Evolutionary conservation across 1,140 invertebrate genomes (phyloP), one percentile per base, ranked within the genome.

Genomic region (Glomeris maerens): DNA sequence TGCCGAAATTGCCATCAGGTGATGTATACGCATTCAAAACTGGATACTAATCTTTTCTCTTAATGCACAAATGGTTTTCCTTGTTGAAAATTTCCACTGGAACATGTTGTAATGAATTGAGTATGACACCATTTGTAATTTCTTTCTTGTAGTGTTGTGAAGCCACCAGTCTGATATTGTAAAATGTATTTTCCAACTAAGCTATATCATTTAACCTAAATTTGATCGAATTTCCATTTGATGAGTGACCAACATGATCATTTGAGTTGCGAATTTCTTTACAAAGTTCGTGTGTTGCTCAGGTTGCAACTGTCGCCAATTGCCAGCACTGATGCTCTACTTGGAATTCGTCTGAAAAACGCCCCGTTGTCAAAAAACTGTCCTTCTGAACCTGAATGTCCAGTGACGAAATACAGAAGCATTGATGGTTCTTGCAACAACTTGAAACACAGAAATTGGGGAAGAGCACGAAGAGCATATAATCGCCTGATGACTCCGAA

Each of bases 381-480:
- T 17, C 40, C 40, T 7, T 21, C 20, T 10, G 40, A 42, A 42
- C 40, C 40, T 17, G 25, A 10, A 4, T 42, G 40, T 17, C 40
- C 40, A 21, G 40, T 25, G 20, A 42, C 40, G 20, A 72, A 69
- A 50, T 82, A 77, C 60, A 65, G 84, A 13, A 75, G 69, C 3
- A 67, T 76, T 36, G 80, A 85, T 61, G 83, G 82, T 3, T 77
- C 77, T 17, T 86, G 83, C 61, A 86, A 86, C 61, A 82, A 85
- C 60, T 61, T 76, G 0, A 58, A 67, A 13, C 60, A 78, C 63
- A 71, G 59, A 2, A 55, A 60, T 62, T 76, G 72, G 71, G 72
- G 70, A 5, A 64, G 60, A 61, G 54, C 68, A 2, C 54, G 58
- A 27, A 65, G 60, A 21, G 53, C 66, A 2, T 62, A 71, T 22